Evolutionary conservation across 1,140 invertebrate species (phyloP).

Genomic region (Cryptotermes secundus): DNA sequence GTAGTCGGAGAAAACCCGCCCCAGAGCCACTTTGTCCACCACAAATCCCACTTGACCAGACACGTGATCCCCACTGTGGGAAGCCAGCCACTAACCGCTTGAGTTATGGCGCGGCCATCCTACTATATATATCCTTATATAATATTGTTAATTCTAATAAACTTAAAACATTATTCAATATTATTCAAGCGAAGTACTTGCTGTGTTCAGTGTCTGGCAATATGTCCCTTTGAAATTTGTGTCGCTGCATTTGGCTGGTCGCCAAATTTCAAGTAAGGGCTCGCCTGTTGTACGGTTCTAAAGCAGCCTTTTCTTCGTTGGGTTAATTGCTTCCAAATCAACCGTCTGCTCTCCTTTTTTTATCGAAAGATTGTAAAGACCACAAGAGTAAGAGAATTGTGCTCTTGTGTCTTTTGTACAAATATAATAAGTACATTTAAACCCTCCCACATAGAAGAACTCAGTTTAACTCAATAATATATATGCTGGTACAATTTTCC

Average conservation of each 20-base stretch:
- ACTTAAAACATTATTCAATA: too few species aligned
- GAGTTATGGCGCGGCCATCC: too few species aligned
- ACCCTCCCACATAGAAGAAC: too few species aligned
- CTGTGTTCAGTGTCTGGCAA: neutral
- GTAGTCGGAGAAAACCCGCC: too few species aligned
- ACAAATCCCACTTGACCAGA: too few species aligned
- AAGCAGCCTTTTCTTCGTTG: neutral
- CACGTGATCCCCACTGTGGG: too few species aligned
- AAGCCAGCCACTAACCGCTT: too few species aligned
- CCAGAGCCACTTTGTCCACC: too few species aligned
- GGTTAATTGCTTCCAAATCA: neutral
- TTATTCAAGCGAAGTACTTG: too few species aligned
- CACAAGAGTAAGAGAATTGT: neutral
- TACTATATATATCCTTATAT: too few species aligned
- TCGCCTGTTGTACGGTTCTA: neutral
- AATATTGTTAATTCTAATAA: too few species aligned
- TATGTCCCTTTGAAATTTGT: neutral
- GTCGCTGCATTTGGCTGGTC: neutral
- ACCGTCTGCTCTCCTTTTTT: neutral
- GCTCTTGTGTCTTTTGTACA: neutral
- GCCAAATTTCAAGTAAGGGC: neutral
- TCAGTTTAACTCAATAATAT: too few species aligned
- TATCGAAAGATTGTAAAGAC: neutral
- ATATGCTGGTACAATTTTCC: neutral
- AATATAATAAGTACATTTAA: conserved; percentile 11